Evolutionary conservation across 2,888 invertebrate species (phyloP).

Genomic region (Argynnis bischoffii): DNA sequence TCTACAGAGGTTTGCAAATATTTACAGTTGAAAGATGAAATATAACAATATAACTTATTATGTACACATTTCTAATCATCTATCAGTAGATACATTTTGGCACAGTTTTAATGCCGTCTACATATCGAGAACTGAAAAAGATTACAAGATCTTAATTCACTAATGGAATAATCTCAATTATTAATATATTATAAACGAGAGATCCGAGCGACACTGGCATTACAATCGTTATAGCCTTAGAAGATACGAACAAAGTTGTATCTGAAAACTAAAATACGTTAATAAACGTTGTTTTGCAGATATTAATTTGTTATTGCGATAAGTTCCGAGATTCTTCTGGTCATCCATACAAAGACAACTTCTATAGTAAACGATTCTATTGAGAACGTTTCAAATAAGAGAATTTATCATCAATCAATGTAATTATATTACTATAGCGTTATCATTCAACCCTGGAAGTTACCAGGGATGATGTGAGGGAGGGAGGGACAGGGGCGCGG

Average conservation of each 20-base stretch:
- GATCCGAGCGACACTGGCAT: constrained; percentile 65
- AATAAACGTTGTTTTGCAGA: not conserved
- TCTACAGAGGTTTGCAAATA: constrained; percentile 60
- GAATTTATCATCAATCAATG: not conserved
- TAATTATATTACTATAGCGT: constrained; percentile 13
- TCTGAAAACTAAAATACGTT: not conserved
- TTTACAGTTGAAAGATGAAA: constrained; percentile 45
- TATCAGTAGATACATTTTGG: constrained; percentile 59
- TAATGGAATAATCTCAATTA: constrained; percentile 80
- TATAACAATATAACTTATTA: constrained; percentile 53
- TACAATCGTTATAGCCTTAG: constrained; percentile 46
- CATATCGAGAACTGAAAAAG: constrained; percentile 35
- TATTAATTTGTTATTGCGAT: constrained; percentile 9
- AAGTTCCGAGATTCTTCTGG: constrained; percentile 21
- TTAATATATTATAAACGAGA: constrained; percentile 65
- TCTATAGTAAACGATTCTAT: constrained; percentile 5
- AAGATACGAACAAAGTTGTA: constrained; percentile 20
- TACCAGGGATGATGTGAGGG: constrained; percentile 76
- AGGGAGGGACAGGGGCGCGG: constrained; percentile 71
- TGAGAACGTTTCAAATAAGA: not conserved
- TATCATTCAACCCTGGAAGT: constrained; percentile 26
- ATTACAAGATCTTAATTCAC: constrained; percentile 65
- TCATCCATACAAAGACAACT: constrained; percentile 1
- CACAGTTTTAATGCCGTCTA: constrained; percentile 48
- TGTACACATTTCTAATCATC: constrained; percentile 62